A percentile compares a stretch with the other conserved stretches of the same genome.
Conservation (phyloP, 1,140 invertebrate genomes). For the Ips typographus region DNA sequence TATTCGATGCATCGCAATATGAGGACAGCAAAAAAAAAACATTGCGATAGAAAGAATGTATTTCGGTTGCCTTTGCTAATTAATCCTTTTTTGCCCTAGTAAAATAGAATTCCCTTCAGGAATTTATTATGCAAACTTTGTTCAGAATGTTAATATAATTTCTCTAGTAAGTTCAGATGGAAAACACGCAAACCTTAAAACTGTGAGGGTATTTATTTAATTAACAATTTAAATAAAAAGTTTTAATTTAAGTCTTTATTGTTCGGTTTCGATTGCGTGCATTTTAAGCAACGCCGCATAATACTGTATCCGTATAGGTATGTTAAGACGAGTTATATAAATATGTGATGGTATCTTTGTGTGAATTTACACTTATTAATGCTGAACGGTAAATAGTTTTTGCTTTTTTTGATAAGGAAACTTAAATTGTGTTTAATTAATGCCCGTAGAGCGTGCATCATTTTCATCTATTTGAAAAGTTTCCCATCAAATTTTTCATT, state of each 20-base stretch:
- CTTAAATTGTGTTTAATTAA: constrained; percentile 17
- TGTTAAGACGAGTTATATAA: constrained; percentile 6
- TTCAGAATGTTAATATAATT: constrained; percentile 1
- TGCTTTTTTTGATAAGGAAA: constrained; percentile 21
- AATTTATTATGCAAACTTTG: background rate
- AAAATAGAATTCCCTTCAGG: background rate
- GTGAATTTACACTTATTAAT: constrained; percentile 29
- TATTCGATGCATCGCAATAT: background rate
- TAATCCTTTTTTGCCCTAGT: background rate
- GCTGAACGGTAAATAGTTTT: constrained; percentile 18
- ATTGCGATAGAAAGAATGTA: background rate
- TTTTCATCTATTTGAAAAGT: constrained; percentile 12
- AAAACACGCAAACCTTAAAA: constrained; percentile 5
- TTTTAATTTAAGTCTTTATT: constrained; percentile 19
- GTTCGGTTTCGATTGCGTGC: constrained; percentile 25
- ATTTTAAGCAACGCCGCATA: constrained; percentile 6
- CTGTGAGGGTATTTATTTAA: constrained; percentile 15
- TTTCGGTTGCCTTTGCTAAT: background rate
- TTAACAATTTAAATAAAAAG: constrained; percentile 18
- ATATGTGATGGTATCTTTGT: constrained; percentile 19
- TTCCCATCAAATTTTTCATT: constrained; percentile 7
- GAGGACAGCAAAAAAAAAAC: constrained; percentile 1
- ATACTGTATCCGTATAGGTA: background rate
- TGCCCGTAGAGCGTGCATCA: background rate
- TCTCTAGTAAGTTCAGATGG: constrained; percentile 1